Conservation (phyloP, 1,140 invertebrate species). For the Philaenus spumarius region DNA sequence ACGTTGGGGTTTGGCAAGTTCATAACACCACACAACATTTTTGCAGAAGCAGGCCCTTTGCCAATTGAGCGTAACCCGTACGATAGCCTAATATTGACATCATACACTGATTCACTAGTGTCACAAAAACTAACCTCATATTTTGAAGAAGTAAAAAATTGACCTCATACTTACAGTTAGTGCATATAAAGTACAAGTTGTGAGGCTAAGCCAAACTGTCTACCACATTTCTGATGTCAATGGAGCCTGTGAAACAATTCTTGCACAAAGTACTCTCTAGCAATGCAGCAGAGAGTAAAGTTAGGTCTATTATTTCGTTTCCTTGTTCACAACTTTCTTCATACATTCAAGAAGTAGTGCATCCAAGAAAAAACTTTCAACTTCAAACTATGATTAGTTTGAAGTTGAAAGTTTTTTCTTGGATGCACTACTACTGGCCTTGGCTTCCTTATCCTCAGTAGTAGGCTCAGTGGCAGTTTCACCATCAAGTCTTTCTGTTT, state of each 20-base stretch:
- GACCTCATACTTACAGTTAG: not conserved
- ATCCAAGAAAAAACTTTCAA: too few relatives aligned
- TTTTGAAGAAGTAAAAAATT: not conserved
- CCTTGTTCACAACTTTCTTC: too few relatives aligned
- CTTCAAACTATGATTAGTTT: too few relatives aligned
- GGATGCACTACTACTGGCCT: too few relatives aligned
- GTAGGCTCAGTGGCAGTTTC: too few relatives aligned
- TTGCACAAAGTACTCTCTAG: not conserved
- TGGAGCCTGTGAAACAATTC: not conserved
- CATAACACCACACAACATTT: constrained; percentile 20
- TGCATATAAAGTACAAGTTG: constrained; percentile 1
- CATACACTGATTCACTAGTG: constrained; percentile 9
- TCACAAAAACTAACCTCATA: constrained; percentile 1
- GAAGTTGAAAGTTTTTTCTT: too few relatives aligned
- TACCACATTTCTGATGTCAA: not conserved
- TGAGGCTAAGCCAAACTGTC: not conserved
- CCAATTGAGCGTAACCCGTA: constrained; percentile 19
- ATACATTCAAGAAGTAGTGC: too few relatives aligned
- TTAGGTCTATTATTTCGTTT: not conserved
- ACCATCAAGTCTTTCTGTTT: too few relatives aligned
- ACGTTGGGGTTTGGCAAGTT: constrained; percentile 18
- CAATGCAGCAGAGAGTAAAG: not conserved
- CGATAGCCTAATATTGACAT: constrained; percentile 21
- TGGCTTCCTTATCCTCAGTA: too few relatives aligned
- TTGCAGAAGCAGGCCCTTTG: constrained; percentile 13